A percentile compares a stretch with the other conserved stretches of the same genome.
Evolutionary conservation across 2,113 vertebrate genomes (phyloP).

Genomic region (Corydoras sp.): DNA sequence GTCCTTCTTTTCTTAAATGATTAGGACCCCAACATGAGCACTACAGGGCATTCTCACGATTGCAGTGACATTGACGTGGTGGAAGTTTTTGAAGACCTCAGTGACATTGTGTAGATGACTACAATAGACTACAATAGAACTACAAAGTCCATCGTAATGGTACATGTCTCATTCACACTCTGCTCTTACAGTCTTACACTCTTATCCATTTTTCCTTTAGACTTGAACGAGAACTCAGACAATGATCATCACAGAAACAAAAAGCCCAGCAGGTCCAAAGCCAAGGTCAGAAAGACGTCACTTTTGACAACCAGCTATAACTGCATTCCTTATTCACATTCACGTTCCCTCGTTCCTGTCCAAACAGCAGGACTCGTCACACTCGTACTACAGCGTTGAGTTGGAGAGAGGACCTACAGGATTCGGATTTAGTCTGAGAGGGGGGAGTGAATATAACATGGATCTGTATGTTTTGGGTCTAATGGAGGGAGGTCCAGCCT

Average conservation of each 20-base stretch:
- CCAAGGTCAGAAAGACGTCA: constrained; percentile 57
- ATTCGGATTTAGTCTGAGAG: constrained; percentile 93
- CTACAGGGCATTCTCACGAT: too few species aligned
- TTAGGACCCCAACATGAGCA: too few species aligned
- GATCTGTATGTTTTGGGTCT: constrained; percentile 81
- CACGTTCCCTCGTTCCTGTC: not conserved
- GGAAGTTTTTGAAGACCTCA: too few species aligned
- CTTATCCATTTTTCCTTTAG: constrained; percentile 39
- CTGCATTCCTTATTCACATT: not conserved
- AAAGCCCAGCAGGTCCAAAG: constrained; percentile 63
- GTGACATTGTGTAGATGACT: too few species aligned
- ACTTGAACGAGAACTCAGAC: constrained; percentile 61
- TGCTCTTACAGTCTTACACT: not conserved
- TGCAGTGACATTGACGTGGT: too few species aligned
- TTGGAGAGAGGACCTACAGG: constrained; percentile 81
- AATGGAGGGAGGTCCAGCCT: constrained; percentile 59
- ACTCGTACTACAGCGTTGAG: constrained; percentile 66
- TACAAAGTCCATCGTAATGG: not conserved
- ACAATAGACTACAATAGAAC: too few species aligned
- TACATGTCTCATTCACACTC: constrained; percentile 2
- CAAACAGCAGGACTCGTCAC: constrained; percentile 29
- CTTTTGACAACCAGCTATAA: too few species aligned
- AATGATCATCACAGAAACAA: constrained; percentile 56
- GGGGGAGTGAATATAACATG: constrained; percentile 97
- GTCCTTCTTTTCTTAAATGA: too few species aligned